These are phyloP conservation scores for Hycleus phaleratus DNA, from an alignment of 1,140 invertebrate genomes.

Conservation along the genomic window DNA sequence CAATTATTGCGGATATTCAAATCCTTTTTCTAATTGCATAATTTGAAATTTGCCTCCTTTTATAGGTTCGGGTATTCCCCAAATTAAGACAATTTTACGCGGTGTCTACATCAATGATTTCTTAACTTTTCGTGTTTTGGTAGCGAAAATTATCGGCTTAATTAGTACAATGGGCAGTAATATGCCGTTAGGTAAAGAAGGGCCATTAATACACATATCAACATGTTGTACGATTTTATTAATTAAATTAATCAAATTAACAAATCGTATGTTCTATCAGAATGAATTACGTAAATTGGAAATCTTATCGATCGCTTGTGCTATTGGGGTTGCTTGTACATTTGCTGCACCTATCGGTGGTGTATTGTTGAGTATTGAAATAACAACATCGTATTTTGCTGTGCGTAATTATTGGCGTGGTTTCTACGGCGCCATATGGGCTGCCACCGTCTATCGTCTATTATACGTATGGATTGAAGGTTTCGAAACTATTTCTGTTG, in stretches of 20 bases:
- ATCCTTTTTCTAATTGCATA: neutral
- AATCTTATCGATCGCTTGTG: conserved; percentile 92
- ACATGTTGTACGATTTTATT: conserved; percentile 89
- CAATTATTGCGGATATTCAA: neutral
- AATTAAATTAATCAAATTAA: conserved; percentile 75
- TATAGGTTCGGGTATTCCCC: conserved; percentile 92
- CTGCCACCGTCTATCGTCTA: conserved; percentile 88
- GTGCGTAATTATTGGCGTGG: conserved; percentile 98
- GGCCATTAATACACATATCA: conserved; percentile 94
- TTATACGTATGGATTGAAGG: conserved; percentile 91
- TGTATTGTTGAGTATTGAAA: conserved; percentile 97
- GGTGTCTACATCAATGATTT: conserved; percentile 96
- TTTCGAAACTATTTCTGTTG: conserved; percentile 86
- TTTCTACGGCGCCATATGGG: conserved; percentile 95
- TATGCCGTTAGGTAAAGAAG: conserved; percentile 95
- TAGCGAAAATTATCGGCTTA: conserved; percentile 91
- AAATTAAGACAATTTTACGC: conserved; percentile 97
- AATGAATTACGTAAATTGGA: conserved; percentile 93
- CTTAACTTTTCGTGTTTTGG: conserved; percentile 84
- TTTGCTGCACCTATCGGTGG: conserved; percentile 93
- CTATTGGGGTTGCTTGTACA: conserved; percentile 90
- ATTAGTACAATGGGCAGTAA: conserved; percentile 92
- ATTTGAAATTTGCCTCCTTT: too few species aligned
- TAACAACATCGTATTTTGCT: conserved; percentile 97
- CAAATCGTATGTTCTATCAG: conserved; percentile 85